Percentiles rank a stretch among this genome's conserved stretches.
phyloP scores from a whole-genome alignment of 2,797 vertebrate genomes.

The Pseudopleuronectes americanus region DNA sequence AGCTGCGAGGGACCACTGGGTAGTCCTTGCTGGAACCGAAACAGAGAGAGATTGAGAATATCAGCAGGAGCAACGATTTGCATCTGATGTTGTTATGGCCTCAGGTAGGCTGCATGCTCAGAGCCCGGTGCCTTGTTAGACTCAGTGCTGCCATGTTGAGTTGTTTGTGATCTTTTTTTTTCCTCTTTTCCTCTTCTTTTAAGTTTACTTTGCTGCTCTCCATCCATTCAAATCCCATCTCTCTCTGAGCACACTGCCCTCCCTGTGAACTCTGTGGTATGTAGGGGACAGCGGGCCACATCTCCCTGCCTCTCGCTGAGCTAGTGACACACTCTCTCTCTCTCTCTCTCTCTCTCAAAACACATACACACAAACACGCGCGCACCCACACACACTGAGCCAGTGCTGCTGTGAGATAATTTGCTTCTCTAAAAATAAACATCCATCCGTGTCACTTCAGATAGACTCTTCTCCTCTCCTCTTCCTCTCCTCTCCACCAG shows the following conservation, averaged over 20 bases:
- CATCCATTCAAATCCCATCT: conserved; percentile 69
- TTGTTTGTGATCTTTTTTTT: conserved; percentile 25
- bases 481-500: conserved; percentile 26
- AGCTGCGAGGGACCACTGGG: conserved; percentile 94
- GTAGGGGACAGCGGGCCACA: conserved; percentile 74
- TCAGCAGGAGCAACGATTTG: conserved; percentile 16
- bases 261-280: conserved; percentile 77
- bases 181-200: conserved; percentile 32
- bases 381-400: conserved; percentile 45
- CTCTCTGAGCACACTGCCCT: conserved; percentile 68
- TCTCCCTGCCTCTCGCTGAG: conserved; percentile 68
- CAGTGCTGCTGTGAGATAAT: conserved; percentile 76
- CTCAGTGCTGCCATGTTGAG: conserved; percentile 9
- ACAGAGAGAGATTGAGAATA: conserved; percentile 1
- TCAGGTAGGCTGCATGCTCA: conserved; percentile 5
- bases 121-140: conserved; percentile 10
- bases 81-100: neutral
- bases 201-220: conserved; percentile 53
- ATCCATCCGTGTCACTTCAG: conserved; percentile 81
- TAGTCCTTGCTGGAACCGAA: conserved; percentile 90
- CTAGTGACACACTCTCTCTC: conserved; percentile 54
- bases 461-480: conserved; percentile 59
- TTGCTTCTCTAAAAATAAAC: conserved; percentile 82
- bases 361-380: conserved; percentile 1
- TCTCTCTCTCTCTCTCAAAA: neutral